A percentile compares a stretch with the other conserved stretches of the same genome.
Conservation (phyloP, 1,140 invertebrate species). For the Palaemon carinicauda region DNA sequence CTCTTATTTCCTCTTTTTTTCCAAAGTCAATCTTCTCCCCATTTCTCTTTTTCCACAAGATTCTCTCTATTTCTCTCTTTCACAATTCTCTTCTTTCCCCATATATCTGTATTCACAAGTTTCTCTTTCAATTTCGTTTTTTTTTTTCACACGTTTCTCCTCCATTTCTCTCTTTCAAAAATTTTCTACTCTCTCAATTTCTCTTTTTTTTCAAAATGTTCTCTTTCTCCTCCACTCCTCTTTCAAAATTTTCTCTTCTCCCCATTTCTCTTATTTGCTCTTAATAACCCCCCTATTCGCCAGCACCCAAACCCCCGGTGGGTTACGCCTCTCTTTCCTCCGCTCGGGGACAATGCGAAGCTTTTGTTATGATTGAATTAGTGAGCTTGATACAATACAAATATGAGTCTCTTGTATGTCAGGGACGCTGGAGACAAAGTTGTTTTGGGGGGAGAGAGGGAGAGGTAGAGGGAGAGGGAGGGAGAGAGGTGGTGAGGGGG, state of each 20-base stretch:
- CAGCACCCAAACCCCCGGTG: no score
- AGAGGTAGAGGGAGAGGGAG: no score
- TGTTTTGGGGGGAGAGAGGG: neutral
- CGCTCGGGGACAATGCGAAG: neutral
- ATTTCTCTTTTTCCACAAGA: neutral
- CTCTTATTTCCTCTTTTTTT: neutral
- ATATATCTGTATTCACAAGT: no score
- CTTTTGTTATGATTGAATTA: constrained; percentile 48
- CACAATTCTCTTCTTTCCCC: neutral
- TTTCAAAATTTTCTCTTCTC: neutral
- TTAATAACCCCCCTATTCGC: no score
- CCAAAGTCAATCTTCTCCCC: no score
- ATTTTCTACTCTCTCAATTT: neutral
- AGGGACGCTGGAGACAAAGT: no score
- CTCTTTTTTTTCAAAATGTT: neutral
- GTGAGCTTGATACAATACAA: constrained; percentile 42
- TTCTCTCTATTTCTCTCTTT: neutral
- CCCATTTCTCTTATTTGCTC: neutral
- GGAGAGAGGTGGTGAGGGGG: neutral
- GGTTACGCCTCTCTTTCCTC: neutral
- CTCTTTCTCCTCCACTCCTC: neutral
- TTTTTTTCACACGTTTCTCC: no score
- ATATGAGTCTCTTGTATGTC: constrained; percentile 35
- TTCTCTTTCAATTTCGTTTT: no score
- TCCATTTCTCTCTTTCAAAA: neutral